These are phyloP conservation scores for Apantesis nais DNA, from an alignment of 2,888 invertebrate species.

Conservation along the genomic window DNA sequence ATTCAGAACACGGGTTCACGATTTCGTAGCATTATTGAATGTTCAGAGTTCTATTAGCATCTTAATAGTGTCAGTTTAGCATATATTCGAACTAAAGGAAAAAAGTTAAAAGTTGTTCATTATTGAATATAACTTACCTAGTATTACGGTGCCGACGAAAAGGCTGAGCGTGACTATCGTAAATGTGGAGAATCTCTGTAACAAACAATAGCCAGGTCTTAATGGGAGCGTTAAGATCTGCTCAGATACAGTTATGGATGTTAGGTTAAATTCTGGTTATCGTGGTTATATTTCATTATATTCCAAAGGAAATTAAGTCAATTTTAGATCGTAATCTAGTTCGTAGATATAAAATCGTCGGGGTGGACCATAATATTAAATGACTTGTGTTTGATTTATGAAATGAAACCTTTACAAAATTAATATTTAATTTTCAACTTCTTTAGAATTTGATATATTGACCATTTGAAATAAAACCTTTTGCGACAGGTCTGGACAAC, in stretches of 20 bases:
- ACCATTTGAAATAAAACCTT: too few species aligned
- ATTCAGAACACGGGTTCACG: neutral
- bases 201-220: slow-evolving; percentile 52
- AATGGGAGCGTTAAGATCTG: slow-evolving; percentile 15
- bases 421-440: too few species aligned
- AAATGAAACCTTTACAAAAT: too few species aligned
- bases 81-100: neutral
- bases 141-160: slow-evolving; percentile 96
- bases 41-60: neutral
- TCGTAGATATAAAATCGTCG: too few species aligned
- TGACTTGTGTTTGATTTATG: too few species aligned
- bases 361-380: neutral
- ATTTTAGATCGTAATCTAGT: too few species aligned
- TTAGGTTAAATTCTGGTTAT: neutral
- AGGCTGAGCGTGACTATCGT: slow-evolving; percentile 96
- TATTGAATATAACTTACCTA: slow-evolving; percentile 91
- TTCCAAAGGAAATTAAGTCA: too few species aligned
- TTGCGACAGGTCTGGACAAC: too few species aligned
- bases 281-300: neutral
- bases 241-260: neutral
- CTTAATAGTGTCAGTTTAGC: neutral
- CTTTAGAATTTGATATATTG: too few species aligned
- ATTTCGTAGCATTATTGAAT: neutral
- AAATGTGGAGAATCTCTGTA: slow-evolving; percentile 96
- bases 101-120: slow-evolving; percentile 25